Base-by-base conservation (phyloP, 53 echinoderm and acorn worm species). In the Echinarachnius parma region DNA sequence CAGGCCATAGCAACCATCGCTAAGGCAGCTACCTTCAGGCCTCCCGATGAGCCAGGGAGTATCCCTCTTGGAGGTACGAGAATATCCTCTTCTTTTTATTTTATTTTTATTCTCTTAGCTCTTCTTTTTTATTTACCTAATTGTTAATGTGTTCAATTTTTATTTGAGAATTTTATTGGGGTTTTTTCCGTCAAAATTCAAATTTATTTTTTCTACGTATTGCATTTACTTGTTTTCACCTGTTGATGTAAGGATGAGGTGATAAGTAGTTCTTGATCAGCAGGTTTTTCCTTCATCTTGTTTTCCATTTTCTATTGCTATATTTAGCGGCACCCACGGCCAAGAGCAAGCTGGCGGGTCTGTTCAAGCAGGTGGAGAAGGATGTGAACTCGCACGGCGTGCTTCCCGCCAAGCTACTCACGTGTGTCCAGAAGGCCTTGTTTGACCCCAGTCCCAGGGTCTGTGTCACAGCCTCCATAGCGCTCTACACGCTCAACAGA, bases 1-100 rank as follows among this genome's bases (percentile, higher is more conserved):
- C 84, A 86, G 75, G 91, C 96, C 76, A 91, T 91, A 84, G 96
- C 91, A 77, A 95, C 96, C 69, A 83, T 95, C 46, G 96, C 96
- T 44, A 95, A 85, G 72, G 96, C 96, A 26, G 87, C 96, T 9
- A 91, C 96, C 57, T 95, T 78, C 65, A 80, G 96, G 37, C 87
- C 90, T 10, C 84, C 86, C 23, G 75, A 84, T 21, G 91, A 87
- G 28, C 87, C 87, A 0, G 96, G 96, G 1, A 72, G 74, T 10
- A 48, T 93, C 2, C 74, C 93, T 18, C 34, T 93, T 26, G 70
- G 86, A 83, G 78, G 93, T 93, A 59, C 77, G 81, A n/a, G n/a
- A n/a, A n/a, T n/a, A n/a, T n/a, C n/a, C n/a, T n/a, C n/a, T n/a
- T n/a, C n/a, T n/a, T n/a, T n/a, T n/a, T n/a, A n/a, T n/a, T n/a